Base-by-base conservation (phyloP, 1,140 invertebrate genomes). In the Drosophila subpulchrella region DNA sequence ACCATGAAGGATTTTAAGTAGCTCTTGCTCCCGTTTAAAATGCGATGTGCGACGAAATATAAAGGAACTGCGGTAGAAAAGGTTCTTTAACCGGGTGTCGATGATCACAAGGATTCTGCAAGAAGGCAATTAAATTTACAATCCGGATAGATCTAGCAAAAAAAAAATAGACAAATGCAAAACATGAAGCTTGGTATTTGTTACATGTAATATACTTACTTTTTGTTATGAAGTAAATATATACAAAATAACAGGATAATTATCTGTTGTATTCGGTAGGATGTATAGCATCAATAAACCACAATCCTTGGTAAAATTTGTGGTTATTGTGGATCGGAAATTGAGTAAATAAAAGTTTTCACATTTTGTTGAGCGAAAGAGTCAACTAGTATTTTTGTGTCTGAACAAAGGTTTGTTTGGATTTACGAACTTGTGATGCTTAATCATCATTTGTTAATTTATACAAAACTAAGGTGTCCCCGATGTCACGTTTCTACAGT, bases 41-140 rank as follows among this genome's bases (percentile, higher is more conserved):
- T 72, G 36, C 0, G 27, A 15, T 0, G 81, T 68, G 0, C 24
- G 15, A 0, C 44, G 51, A 8, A 78, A 89, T 8, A 89, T 62
- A 13, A 65, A 47, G 0, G 60, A 6, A 24, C 8, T 63, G 41
- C 84, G 84, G 30, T 81, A 84, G 4, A 84, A 36, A 0, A 80
- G 30, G 12, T 75, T 84, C 48, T 80, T 89, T 1, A 89, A 30
- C 0, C 80, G 58, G 7, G 12, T 36, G 13, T 84, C 73, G 1
- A 88, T 56, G 27, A 88, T 72, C n/a, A 56, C 47, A 13, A 89
- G 42, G 4, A 81, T 47, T 5, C 84, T 88, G 57, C 7, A 17
- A 32, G 3, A 38, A 58, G 12, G 0, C 12, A 7, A 17, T n/a
- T 0, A 12, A 17, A 46, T 10, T 32, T 10, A 30, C 13, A 30